Evolutionary conservation across 1,140 invertebrate species (phyloP), one percentile per base, ranked within the genome.

Genomic region (Drosophila tropicalis): DNA sequence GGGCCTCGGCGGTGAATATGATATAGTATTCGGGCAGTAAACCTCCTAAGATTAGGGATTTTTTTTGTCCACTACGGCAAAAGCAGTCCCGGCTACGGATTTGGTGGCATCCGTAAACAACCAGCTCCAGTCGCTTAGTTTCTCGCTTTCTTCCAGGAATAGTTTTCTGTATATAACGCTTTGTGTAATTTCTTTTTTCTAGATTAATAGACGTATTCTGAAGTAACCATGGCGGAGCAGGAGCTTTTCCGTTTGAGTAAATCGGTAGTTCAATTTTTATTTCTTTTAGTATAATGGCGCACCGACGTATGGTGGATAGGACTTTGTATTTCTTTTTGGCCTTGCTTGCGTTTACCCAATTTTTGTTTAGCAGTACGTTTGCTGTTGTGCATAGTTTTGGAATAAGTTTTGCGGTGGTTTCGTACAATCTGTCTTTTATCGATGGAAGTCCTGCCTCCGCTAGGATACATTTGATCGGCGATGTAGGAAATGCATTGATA

Each of bases 401-500:
- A 0, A 34, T 34, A 34, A 10, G 7, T 34, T 36, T 36, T 36
- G 7, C 34, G 34, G 34, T 36, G 34, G 34, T 36, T 36, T 36
- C 9, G 10, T 19, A 19, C 41, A 47, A 47, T 47, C 15, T 47
- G 6, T 17, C 41, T 17, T 19, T 47, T 19, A 47, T 7, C 7
- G 41, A 47, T 47, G 51, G 51, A 22, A 54, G 10, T 15, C 44
- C 4, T 7, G 44, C n/a, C 44, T 47, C 44, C 2, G 44, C 44
- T 19, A 47, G 47, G 47, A 22, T 51, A 17, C 47, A 55, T 32
- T 32, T 29, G 2, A 40, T 62, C 3, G 44, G 34, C 10, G 47
- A 69, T 5, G 58, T 55, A 7, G 58, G 58, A 0, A 69, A 55
- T 3, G 58, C 36, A 36, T 62, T 69, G 5, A 69, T 36, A n/a